Evolutionary conservation across 1,140 invertebrate genomes (phyloP), one percentile per base, ranked within the genome.

Genomic region (Propsilocerus akamusi): DNA sequence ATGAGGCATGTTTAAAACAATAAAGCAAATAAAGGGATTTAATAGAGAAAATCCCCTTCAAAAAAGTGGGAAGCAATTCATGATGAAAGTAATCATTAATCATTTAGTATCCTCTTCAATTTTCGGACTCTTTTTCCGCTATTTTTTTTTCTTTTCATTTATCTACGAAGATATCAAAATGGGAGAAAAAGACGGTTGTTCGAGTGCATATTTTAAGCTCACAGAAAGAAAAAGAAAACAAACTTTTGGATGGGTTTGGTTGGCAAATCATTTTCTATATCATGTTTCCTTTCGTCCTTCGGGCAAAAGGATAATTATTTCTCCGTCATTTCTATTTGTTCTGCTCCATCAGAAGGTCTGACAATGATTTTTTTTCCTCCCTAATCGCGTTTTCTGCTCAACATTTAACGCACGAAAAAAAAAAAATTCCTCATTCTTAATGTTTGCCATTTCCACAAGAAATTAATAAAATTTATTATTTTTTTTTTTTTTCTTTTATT

Each of bases 381-480:
- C n/a, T n/a, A n/a, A n/a, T n/a, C n/a, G n/a, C n/a, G n/a, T n/a
- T n/a, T n/a, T n/a, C n/a, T n/a, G n/a, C n/a, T n/a, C 34, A 20
- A n/a, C 34, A 41, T 41, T 41, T 41, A 8, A 41, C 22, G 34
- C 34, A 41, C 34, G 34, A 41, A 41, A 41, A 8, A 41, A n/a
- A n/a, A n/a, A n/a, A n/a, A n/a, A n/a, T n/a, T 41, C 22, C 22
- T 41, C 14, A 41, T 20, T 41, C n/a, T 41, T 41, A 30, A 30
- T 30, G 28, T 30, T 6, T 7, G n/a, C 28, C 34, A 37, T 37
- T 37, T 37, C 7, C 32, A 17, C n/a, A 17, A 17, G n/a, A 30
- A 30, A 37, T 37, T 41, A 20, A 41, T 41, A 41, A n/a, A n/a
- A n/a, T n/a, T n/a, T n/a, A n/a, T n/a, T n/a, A 20, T 41, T 41